Evolutionary conservation across 2,797 vertebrate species (phyloP), one percentile per base, ranked within the genome.

Genomic region (Podarcis siculus): DNA sequence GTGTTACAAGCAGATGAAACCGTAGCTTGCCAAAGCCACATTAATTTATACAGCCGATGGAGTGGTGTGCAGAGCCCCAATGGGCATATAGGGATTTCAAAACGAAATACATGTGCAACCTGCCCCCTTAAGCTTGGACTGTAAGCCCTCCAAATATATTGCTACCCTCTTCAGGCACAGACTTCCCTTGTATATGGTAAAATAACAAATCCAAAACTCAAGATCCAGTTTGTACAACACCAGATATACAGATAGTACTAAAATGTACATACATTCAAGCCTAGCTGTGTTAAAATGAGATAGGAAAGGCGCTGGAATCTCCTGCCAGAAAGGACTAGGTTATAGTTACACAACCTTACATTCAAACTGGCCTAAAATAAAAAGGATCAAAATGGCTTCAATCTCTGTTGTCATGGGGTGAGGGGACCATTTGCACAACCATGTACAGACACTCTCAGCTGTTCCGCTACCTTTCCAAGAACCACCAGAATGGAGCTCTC

Each of bases 231-330:
- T 90, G 83, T 93, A 95, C 85, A 67, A 85, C 94, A 96, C 92
- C 92, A 93, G 92, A 94, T 90, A 95, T 94, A 94, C 87, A 93
- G 19, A 85, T 82, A 92, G 86, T 95, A 92, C 82, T 94, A 87
- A 91, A 79, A 90, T 82, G 87, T 92, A 91, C 73, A 91, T 89
- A 86, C 84, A 75, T 94, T 93, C 84, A 91, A 94, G 79, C 88
- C 91, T 80, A 55, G 89, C 83, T 78, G 91, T 67, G 91, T 69
- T 9, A 12, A 64, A 76, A 86, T 39, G 69, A 61, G 39, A 8
- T 91, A 91, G 94, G 92, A 81, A 90, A 37, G 37, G 85, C 88
- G 87, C 75, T 77, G 79, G 90, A 88, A 82, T 4, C 94, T 90
- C 92, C 88, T 92, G 55, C 69, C 55, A 92, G 88, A 93, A 94